Conservation (phyloP, 2,888 invertebrate genomes). For the Hemaris fuciformis region DNA sequence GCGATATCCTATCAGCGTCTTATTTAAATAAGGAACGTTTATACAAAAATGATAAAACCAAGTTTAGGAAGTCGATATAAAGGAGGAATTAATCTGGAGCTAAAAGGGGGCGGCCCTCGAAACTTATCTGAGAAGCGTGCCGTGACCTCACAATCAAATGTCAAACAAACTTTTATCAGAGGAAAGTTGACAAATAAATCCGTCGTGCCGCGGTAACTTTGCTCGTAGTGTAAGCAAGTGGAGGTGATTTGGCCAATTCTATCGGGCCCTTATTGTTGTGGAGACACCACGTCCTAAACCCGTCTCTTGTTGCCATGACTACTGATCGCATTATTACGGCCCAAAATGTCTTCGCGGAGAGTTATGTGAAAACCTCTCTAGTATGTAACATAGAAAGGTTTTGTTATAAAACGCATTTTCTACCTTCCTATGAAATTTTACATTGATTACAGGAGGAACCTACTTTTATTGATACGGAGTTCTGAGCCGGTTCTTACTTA, state of each 20-base stretch:
- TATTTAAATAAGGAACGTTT: constrained; percentile 25
- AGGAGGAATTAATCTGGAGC: constrained; percentile 54
- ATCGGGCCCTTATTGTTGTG: constrained; percentile 36
- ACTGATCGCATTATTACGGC: constrained; percentile 1
- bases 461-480: no score
- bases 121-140: constrained; percentile 50
- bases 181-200: constrained; percentile 78
- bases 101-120: constrained; percentile 39
- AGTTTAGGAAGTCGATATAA: constrained; percentile 41
- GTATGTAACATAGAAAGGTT: no score
- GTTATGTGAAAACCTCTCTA: neutral
- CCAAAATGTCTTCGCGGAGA: neutral
- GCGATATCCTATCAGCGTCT: neutral
- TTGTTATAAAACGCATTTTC: no score
- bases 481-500: no score
- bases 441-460: no score
- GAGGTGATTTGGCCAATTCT: constrained; percentile 50
- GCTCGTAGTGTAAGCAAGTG: constrained; percentile 58
- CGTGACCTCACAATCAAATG: constrained; percentile 76
- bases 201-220: constrained; percentile 61
- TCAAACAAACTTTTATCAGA: constrained; percentile 78
- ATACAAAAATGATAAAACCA: constrained; percentile 37
- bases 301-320: constrained; percentile 5
- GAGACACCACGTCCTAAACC: constrained; percentile 11
- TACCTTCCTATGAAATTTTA: no score